Base-by-base conservation (phyloP, 2,113 vertebrate genomes). In the Ifrita kowaldi region DNA sequence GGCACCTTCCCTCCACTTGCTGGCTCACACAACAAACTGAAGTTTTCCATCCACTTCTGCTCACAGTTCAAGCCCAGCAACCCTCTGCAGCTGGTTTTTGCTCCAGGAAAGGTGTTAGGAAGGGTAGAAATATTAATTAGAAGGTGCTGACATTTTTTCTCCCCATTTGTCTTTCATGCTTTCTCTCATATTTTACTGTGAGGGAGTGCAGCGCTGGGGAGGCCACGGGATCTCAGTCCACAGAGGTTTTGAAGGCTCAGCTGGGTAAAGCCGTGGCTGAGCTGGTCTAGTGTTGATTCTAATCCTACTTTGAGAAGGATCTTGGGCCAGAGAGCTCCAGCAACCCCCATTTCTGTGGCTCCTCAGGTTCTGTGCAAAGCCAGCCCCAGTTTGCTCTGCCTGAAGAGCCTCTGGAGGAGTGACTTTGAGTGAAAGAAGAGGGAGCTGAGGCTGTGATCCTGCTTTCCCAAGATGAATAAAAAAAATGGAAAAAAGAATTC, bases 181-280 rank as follows among this genome's bases (percentile, higher is more conserved):
- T 79, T 3, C 24, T 23, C 33, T 16, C 1, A 0, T 20, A 3
- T 64, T 79, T 82, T 2, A 0, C 46, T 35, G 21, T 19, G 44
- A 55, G 42, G 24, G 6, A 32, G 27, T 17, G 32, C 33, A 76
- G 41, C 8, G 1, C 53, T 56, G 42, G 41, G 13, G 27, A 62
- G n/a, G 8, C n/a, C n/a, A 11, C 0, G 0, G 39, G 13, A 35
- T 56, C 5, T 1, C 42, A 17, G 5, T 47, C 53, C 49, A 6
- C 8, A 19, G 44, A 65, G 33, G 13, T n/a, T 81, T 89, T 69
- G 7, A 47, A 55, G 35, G 30, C 73, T 73, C 35, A 44, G 22
- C 2, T 50, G 30, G 18, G 18, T 41, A 1, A 70, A 63, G 12
- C 10, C 1, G 0, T 26, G 49, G 21, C 42, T 82, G 65, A 89